Evolutionary conservation across 2,797 vertebrate genomes (phyloP).

Genomic region (Alauda arvensis): DNA sequence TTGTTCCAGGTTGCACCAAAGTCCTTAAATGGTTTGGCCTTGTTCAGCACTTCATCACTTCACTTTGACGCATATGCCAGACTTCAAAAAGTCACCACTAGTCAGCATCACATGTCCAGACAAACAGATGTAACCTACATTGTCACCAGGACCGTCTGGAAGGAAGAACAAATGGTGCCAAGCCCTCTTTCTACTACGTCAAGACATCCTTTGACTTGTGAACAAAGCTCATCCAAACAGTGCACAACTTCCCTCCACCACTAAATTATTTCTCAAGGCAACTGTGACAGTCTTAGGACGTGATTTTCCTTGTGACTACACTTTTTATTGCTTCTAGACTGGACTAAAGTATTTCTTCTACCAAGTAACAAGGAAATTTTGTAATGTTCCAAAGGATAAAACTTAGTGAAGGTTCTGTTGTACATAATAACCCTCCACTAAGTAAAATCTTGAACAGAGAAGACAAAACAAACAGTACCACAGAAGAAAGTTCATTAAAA

Average conservation of each 20-base stretch:
- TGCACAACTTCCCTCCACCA: neutral
- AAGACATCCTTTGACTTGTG: neutral
- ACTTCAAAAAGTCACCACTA: slow-evolving; percentile 12
- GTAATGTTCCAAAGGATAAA: neutral
- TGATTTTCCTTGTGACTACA: neutral
- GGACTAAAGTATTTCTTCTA: neutral
- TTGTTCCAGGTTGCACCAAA: neutral
- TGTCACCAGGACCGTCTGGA: neutral
- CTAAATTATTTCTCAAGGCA: neutral
- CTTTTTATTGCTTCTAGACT: neutral
- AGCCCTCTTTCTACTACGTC: neutral
- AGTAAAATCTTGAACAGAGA: neutral
- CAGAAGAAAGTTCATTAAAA: neutral
- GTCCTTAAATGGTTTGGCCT: slow-evolving; percentile 9
- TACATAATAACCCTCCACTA: neutral
- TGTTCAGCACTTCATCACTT: neutral
- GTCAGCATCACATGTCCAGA: neutral
- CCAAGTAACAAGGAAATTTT: neutral
- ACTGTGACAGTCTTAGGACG: neutral
- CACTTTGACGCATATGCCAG: slow-evolving; percentile 6
- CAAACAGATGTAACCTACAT: slow-evolving; percentile 23
- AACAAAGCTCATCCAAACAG: neutral
- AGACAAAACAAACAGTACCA: neutral
- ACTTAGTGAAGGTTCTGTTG: neutral
- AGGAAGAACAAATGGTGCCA: neutral